phyloP scores from a whole-genome alignment of 2,888 invertebrate genomes.

The Limnephilus lunatus region DNA sequence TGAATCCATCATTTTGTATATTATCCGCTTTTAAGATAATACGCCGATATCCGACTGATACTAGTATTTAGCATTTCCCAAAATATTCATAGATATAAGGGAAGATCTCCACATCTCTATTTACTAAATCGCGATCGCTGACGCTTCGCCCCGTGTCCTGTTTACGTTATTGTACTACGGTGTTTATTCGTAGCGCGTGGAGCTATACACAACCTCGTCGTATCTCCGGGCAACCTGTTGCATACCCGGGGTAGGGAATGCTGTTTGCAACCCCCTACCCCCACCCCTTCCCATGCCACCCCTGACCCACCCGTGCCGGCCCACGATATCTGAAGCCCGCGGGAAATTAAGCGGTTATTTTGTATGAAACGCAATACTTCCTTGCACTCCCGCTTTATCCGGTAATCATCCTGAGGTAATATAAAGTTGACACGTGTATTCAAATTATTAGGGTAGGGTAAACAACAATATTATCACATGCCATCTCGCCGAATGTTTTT shows the following conservation, averaged over 20 bases:
- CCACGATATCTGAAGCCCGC: neutral
- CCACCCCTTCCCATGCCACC: neutral
- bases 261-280: neutral
- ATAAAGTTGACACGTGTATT: constrained; percentile 19
- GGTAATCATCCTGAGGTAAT: neutral
- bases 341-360: constrained; percentile 36
- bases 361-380: constrained; percentile 25
- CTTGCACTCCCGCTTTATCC: neutral
- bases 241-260: constrained; percentile 5
- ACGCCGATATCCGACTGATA: neutral
- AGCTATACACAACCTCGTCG: constrained; percentile 11
- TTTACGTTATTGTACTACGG: constrained; percentile 16
- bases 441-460: neutral
- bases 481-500: neutral
- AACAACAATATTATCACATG: neutral
- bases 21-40: neutral
- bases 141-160: neutral
- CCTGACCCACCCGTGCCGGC: neutral
- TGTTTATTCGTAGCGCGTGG: constrained; percentile 13
- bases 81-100: neutral
- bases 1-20: too few species aligned
- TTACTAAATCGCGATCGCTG: neutral
- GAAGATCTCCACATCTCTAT: neutral
- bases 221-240: constrained; percentile 36
- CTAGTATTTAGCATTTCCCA: neutral